These are phyloP conservation scores for Tautogolabrus adspersus DNA, from an alignment of 2,113 vertebrate genomes.

Conservation along the genomic window DNA sequence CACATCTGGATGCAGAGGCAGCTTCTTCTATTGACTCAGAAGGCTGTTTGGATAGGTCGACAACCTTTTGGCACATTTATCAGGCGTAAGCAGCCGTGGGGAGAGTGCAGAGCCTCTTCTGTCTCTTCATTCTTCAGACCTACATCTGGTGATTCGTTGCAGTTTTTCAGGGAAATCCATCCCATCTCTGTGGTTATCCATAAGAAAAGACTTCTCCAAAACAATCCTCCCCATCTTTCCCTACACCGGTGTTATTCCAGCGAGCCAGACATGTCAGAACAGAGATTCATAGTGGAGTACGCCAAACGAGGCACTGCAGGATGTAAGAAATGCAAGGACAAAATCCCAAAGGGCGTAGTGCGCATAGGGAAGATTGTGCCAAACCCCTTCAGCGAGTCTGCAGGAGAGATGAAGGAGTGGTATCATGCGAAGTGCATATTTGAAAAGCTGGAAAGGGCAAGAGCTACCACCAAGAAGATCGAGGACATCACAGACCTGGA, in stretches of 20 bases:
- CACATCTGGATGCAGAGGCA: conserved; percentile 73
- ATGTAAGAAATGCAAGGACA: conserved; percentile 99
- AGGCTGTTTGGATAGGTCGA: conserved; percentile 32
- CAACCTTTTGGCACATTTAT: conserved; percentile 2
- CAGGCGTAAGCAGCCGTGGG: conserved; percentile 8
- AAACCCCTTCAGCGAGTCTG: conserved; percentile 97
- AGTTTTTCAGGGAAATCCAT: not conserved
- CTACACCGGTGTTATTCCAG: conserved; percentile 35
- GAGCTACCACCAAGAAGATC: conserved; percentile 96
- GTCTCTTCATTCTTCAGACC: conserved; percentile 3
- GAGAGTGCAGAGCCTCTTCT: conserved; percentile 3
- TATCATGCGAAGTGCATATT: conserved; percentile 97
- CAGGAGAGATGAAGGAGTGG: conserved; percentile 99
- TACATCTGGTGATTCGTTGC: not conserved
- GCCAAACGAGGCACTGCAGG: conserved; percentile 95
- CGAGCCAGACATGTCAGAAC: conserved; percentile 89
- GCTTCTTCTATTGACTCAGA: conserved; percentile 29
- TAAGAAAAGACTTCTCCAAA: conserved; percentile 22
- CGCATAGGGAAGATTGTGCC: conserved; percentile 96
- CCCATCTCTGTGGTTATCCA: not conserved
- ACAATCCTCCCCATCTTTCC: not conserved
- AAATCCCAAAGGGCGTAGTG: conserved; percentile 92
- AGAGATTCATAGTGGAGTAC: conserved; percentile 95
- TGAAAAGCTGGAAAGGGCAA: conserved; percentile 94
- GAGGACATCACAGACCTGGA: conserved; percentile 97